Evolutionary conservation across 2,888 invertebrate species (phyloP).

Genomic region (Schizaphis graminum): DNA sequence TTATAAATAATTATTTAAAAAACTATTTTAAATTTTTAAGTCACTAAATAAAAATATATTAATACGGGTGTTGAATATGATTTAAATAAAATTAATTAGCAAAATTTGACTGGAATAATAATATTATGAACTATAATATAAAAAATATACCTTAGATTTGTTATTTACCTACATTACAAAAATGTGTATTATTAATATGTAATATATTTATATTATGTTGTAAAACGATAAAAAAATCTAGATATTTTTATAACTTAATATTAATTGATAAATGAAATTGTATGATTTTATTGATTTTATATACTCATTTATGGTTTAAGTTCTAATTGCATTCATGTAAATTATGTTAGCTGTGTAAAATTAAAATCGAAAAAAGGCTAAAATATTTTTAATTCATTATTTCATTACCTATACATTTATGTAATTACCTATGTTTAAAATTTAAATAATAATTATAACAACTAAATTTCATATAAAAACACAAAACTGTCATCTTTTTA

Average conservation of each 20-base stretch:
- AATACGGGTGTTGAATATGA: background rate
- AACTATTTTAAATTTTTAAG: background rate
- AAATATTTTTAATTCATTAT: background rate
- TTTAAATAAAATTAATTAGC: background rate
- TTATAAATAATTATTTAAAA: background rate
- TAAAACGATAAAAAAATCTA: background rate
- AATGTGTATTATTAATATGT: background rate
- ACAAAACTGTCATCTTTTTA: background rate
- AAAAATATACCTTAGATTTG: background rate
- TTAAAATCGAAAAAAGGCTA: background rate
- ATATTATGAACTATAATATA: background rate
- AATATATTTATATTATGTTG: background rate
- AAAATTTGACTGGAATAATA: background rate
- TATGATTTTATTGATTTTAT: background rate
- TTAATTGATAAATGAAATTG: background rate
- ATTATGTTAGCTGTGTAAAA: background rate
- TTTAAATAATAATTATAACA: background rate
- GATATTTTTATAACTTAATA: background rate
- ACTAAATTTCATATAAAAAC: background rate
- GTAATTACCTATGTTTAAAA: background rate
- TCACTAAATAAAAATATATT: background rate
- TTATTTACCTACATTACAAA: too few relatives aligned
- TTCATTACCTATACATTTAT: background rate
- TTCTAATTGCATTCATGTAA: background rate
- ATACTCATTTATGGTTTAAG: background rate